phyloP scores from a whole-genome alignment of 2,888 invertebrate genomes.

The Xestia rhomboidea region DNA sequence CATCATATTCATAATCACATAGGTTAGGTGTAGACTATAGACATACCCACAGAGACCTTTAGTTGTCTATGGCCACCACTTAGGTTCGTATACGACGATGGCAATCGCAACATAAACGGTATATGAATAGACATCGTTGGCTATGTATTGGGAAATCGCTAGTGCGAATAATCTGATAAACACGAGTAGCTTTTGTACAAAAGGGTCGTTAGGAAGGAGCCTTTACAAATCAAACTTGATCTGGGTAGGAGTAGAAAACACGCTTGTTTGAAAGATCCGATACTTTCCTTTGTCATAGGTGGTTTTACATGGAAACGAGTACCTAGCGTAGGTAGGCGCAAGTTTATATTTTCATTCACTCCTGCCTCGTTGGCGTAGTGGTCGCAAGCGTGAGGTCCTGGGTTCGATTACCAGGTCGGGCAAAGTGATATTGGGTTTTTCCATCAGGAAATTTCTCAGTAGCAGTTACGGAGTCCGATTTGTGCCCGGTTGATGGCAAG shows the following conservation, averaged over 20 bases:
- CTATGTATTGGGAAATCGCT: slow-evolving; percentile 36
- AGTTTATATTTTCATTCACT: background rate
- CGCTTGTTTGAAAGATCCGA: slow-evolving; percentile 19
- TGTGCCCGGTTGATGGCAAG: no score
- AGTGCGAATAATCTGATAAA: slow-evolving; percentile 50
- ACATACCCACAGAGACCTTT: slow-evolving; percentile 10
- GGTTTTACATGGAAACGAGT: background rate
- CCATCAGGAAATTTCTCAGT: no score
- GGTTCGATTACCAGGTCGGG: no score
- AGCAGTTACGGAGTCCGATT: no score
- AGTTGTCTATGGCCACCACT: slow-evolving; percentile 5
- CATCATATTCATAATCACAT: background rate
- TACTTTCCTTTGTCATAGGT: slow-evolving; percentile 24
- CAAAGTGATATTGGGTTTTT: no score
- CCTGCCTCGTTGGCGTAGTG: no score
- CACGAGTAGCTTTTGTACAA: slow-evolving; percentile 40
- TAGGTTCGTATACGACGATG: slow-evolving; percentile 29
- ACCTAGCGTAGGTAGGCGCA: background rate
- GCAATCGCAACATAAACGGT: slow-evolving; percentile 29
- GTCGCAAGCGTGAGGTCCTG: no score
- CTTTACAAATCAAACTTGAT: slow-evolving; percentile 53
- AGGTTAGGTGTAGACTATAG: background rate
- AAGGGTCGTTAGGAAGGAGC: slow-evolving; percentile 31
- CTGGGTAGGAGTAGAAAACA: slow-evolving; percentile 41
- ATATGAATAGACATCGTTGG: background rate